Percentiles rank a stretch among this genome's conserved stretches.
Conservation (phyloP, 1,140 invertebrate genomes). For the Gonioctena quinquepunctata region DNA sequence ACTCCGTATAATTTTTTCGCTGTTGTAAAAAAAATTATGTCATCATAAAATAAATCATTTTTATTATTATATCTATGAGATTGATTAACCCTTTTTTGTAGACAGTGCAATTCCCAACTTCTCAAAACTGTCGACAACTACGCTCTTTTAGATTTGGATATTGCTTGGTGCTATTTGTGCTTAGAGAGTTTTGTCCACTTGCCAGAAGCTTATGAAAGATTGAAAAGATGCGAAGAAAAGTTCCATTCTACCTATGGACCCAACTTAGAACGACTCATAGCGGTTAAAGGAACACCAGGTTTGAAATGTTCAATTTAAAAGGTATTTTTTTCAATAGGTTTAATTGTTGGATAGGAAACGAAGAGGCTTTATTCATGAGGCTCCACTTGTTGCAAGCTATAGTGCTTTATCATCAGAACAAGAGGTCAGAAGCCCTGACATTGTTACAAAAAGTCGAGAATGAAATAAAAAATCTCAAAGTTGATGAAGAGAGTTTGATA, state of each 20-base stretch:
- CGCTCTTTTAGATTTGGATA: conserved; percentile 78
- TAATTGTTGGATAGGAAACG: no score
- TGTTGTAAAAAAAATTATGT: no score
- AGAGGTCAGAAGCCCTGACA: conserved; percentile 61
- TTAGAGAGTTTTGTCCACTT: conserved; percentile 71
- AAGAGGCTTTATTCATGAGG: conserved; percentile 73
- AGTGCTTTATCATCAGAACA: conserved; percentile 74
- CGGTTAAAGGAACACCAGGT: conserved; percentile 68
- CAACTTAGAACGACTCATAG: conserved; percentile 69
- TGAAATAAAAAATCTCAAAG: conserved; percentile 65
- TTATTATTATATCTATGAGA: no score
- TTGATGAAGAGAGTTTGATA: conserved; percentile 62
- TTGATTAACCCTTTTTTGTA: conserved; percentile 45
- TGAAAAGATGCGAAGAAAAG: conserved; percentile 67
- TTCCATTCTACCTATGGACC: conserved; percentile 72
- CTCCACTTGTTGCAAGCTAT: conserved; percentile 79
- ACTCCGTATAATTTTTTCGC: no score
- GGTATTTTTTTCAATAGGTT: no score
- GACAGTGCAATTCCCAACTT: conserved; percentile 69
- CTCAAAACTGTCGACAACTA: conserved; percentile 78
- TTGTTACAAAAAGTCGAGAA: conserved; percentile 64
- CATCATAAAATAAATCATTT: no score
- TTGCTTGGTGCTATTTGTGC: conserved; percentile 83
- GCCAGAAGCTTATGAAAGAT: conserved; percentile 70
- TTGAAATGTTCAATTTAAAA: background rate